Evolutionary conservation across 2,113 vertebrate species (phyloP), one percentile per base, ranked within the genome.

Genomic region (Apteryx owenii): DNA sequence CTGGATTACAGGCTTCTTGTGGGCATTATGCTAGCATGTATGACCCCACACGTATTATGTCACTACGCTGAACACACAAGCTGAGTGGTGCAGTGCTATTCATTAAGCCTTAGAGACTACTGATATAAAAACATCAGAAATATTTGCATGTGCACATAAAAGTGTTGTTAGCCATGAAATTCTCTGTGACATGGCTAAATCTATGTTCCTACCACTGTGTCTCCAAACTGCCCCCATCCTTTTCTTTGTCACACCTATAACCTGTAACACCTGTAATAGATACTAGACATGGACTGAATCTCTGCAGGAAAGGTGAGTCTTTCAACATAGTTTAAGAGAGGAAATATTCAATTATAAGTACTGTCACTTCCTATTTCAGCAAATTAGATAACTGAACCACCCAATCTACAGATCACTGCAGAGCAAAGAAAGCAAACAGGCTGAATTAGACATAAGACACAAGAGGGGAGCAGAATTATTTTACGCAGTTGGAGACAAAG

Each of bases 1-100:
- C 85, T 31, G 96, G 85, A 95, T 96, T 90, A 51, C 9, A 81
- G 82, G 71, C 46, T 96, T 93, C 82, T 80, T 36, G 36, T 71
- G 50, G 54, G 13, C 60, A 83, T 36, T 17, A 75, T 1, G 44
- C 75, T 8, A 85, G 90, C 54, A 73, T 62, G 4, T 44, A 65
- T 1, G 53, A 87, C 82, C 58, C 58, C 75, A 5, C 1, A 8
- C 0, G 58, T 2, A 4, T 66, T 65, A 66, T 58, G 65, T 85
- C 66, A 5, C 62, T 7, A 21, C 0, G 14, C 28, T 5, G 42
- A 64, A 73, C 1, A 2, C n/a, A 38, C 1, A 1, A 73, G 58
- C 28, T 1, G 1, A 64, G 69, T 42, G 56, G 51, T 51, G 81
- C 84, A 69, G 88, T 4, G 65, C 53, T 38, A 12, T 3, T 85